Percentiles rank a stretch among this genome's conserved stretches.
phyloP scores from a whole-genome alignment of 1,140 invertebrate genomes.

The Lasioglossum albipes region DNA sequence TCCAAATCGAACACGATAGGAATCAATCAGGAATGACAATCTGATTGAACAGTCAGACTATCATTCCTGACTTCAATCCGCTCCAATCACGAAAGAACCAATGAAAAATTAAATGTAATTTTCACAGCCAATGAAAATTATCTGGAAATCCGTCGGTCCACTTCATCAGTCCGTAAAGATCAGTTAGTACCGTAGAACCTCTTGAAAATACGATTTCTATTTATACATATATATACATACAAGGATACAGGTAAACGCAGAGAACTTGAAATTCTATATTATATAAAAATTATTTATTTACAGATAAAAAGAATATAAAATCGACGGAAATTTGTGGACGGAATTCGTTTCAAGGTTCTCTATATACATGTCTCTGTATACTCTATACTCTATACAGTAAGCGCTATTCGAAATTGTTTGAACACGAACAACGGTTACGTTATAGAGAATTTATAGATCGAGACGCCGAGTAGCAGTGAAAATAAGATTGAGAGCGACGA shows the following conservation, averaged over 20 bases:
- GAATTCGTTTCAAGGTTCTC: too few relatives aligned
- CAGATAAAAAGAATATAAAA: not conserved
- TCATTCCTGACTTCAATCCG: too few relatives aligned
- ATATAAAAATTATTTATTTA: conserved; percentile 24
- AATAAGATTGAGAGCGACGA: conserved; percentile 23
- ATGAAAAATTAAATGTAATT: too few relatives aligned
- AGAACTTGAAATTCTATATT: not conserved
- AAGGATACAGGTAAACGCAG: not conserved
- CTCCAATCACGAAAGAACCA: too few relatives aligned
- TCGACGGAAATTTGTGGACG: not conserved
- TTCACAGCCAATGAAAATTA: too few relatives aligned
- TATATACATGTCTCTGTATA: too few relatives aligned
- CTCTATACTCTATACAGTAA: too few relatives aligned
- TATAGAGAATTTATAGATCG: not conserved
- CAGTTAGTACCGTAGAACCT: not conserved
- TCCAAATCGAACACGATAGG: not conserved
- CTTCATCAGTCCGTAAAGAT: not conserved
- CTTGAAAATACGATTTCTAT: too few relatives aligned
- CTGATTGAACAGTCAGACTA: too few relatives aligned
- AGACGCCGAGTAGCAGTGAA: not conserved
- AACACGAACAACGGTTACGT: not conserved
- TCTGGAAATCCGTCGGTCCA: too few relatives aligned
- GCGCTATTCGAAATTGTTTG: not conserved
- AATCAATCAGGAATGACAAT: not conserved
- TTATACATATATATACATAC: not conserved